Conservation (phyloP, 2,888 invertebrate genomes). For the Tipula confusa region DNA sequence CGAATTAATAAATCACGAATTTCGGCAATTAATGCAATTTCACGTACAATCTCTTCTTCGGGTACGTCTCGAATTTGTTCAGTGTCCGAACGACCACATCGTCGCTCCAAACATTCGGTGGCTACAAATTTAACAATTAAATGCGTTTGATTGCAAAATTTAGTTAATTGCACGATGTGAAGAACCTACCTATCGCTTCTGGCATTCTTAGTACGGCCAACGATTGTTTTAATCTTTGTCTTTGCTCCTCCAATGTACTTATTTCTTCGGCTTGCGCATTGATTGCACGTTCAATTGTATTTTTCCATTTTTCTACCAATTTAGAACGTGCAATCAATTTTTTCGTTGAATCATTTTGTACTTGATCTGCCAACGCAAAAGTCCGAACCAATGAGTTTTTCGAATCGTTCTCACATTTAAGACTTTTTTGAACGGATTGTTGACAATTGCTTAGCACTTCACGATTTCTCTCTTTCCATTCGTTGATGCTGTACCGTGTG, state of each 20-base stretch:
- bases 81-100: slow-evolving; percentile 64
- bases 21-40: slow-evolving; percentile 66
- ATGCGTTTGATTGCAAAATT: not conserved
- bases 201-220: slow-evolving; percentile 63
- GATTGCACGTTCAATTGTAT: slow-evolving; percentile 66
- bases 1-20: slow-evolving; percentile 59
- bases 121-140: slow-evolving; percentile 43
- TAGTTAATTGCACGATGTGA: slow-evolving; percentile 30
- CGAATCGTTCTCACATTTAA: slow-evolving; percentile 58
- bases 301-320: slow-evolving; percentile 71
- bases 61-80: slow-evolving; percentile 72
- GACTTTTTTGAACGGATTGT: slow-evolving; percentile 52
- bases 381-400: slow-evolving; percentile 62
- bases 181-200: slow-evolving; percentile 61
- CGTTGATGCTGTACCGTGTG: slow-evolving; percentile 65
- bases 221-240: slow-evolving; percentile 64
- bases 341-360: slow-evolving; percentile 63
- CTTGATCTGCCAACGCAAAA: slow-evolving; percentile 61
- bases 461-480: slow-evolving; percentile 65
- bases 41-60: slow-evolving; percentile 73
- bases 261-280: slow-evolving; percentile 67
- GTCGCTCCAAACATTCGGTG: slow-evolving; percentile 67
- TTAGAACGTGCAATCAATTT: slow-evolving; percentile 61
- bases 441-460: slow-evolving; percentile 50
- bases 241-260: slow-evolving; percentile 61